Conservation (phyloP, 1,140 invertebrate genomes). For the Oedothorax gibbosus region DNA sequence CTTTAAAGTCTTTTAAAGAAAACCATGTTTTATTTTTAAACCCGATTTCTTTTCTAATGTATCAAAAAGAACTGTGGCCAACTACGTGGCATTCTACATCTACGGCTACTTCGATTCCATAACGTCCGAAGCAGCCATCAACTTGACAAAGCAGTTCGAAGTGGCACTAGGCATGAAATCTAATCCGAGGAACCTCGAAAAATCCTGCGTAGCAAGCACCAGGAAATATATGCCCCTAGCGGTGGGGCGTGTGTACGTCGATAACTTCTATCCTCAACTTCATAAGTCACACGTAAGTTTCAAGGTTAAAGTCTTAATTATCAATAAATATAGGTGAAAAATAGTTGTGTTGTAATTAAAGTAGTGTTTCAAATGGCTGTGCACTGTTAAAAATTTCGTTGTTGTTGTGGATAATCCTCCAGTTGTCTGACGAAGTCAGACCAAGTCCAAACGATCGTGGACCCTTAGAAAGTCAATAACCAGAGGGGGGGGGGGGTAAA, state of each 20-base stretch:
- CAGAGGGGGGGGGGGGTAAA: no score
- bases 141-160: not conserved
- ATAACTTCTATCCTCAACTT: slow-evolving; percentile 1
- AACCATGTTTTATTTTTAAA: not conserved
- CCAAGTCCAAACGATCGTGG: no score
- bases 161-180: not conserved
- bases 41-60: not conserved
- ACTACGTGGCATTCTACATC: slow-evolving; percentile 37
- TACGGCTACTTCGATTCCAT: not conserved
- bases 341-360: not conserved
- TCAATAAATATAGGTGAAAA: not conserved
- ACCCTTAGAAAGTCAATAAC: no score
- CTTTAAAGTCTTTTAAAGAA: not conserved
- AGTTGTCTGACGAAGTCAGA: no score
- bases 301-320: not conserved
- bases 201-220: not conserved
- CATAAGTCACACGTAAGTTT: slow-evolving; percentile 7
- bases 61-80: slow-evolving; percentile 33
- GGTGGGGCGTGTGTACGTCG: slow-evolving; percentile 20
- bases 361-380: no score
- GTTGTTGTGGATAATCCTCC: no score
- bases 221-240: slow-evolving; percentile 10
- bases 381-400: no score
- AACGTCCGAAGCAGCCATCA: not conserved
- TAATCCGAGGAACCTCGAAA: not conserved